These are phyloP conservation scores for Elachura formosa DNA, from an alignment of 2,113 vertebrate genomes.

Conservation along the genomic window DNA sequence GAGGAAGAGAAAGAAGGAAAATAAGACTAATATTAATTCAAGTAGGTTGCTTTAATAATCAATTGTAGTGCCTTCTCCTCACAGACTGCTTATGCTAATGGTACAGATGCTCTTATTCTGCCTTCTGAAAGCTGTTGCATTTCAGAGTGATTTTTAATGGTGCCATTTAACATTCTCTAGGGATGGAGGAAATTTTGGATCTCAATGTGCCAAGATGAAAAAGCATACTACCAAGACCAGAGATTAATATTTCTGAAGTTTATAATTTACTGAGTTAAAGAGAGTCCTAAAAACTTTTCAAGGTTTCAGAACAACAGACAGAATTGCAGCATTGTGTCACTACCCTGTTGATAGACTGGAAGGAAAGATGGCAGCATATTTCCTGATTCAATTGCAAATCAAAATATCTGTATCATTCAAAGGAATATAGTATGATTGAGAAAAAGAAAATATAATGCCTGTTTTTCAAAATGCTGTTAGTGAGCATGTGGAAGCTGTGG, in stretches of 20 bases:
- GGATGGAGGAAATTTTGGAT: background rate
- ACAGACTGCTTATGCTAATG: slow-evolving; percentile 1
- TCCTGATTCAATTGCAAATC: background rate
- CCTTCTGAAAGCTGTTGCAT: background rate
- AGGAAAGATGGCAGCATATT: background rate
- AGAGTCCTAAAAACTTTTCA: background rate
- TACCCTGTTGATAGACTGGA: background rate
- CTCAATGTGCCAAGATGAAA: background rate
- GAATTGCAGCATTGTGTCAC: background rate
- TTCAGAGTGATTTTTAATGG: slow-evolving; percentile 15
- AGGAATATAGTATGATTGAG: background rate
- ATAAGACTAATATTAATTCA: background rate
- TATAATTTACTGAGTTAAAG: background rate
- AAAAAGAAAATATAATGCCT: background rate
- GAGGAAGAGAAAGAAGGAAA: too few species aligned
- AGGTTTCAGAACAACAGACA: background rate
- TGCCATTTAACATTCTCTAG: slow-evolving; percentile 5
- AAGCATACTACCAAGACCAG: background rate
- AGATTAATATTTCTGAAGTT: background rate
- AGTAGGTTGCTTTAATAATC: background rate
- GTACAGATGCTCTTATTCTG: slow-evolving; percentile 12
- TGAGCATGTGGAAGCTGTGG: background rate
- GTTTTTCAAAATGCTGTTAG: background rate
- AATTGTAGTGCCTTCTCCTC: background rate
- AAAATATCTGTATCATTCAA: slow-evolving; percentile 15